phyloP scores from a whole-genome alignment of 1,140 invertebrate genomes.

The Drosophila sulfurigaster region DNA sequence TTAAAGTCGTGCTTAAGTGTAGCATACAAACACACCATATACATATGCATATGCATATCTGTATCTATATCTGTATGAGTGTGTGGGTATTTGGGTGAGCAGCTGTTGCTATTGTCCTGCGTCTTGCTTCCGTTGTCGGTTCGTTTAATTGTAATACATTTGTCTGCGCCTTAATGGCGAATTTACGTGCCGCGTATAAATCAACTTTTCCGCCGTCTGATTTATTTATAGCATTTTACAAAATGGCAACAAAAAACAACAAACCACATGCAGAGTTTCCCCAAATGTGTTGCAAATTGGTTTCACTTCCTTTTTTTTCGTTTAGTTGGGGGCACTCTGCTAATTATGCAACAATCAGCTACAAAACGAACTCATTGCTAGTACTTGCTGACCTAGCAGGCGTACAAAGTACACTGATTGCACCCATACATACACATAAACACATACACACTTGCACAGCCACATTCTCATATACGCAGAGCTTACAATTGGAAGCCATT shows the following conservation, averaged over 20 bases:
- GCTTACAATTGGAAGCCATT: slow-evolving; percentile 46
- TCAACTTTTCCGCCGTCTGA: slow-evolving; percentile 66
- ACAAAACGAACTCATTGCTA: slow-evolving; percentile 8
- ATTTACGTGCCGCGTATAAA: slow-evolving; percentile 79
- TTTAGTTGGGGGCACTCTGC: slow-evolving; percentile 22
- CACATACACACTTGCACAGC: not conserved
- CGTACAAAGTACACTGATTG: slow-evolving; percentile 54
- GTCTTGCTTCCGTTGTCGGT: slow-evolving; percentile 28
- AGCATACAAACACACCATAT: not conserved
- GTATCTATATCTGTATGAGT: not conserved
- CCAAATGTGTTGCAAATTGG: slow-evolving; percentile 64
- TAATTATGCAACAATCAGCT: slow-evolving; percentile 69
- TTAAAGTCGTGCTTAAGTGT: slow-evolving; percentile 68
- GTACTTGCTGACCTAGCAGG: slow-evolving; percentile 42
- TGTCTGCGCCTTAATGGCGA: slow-evolving; percentile 76
- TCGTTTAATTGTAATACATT: slow-evolving; percentile 82
- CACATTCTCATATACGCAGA: not conserved
- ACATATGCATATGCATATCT: slow-evolving; percentile 3
- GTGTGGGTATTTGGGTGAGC: slow-evolving; percentile 25
- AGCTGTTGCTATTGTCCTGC: slow-evolving; percentile 66
- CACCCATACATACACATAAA: slow-evolving; percentile 33
- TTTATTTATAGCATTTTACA: slow-evolving; percentile 71
- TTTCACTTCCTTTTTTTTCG: slow-evolving; percentile 27
- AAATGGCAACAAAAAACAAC: slow-evolving; percentile 11
- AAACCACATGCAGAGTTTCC: slow-evolving; percentile 38